phyloP scores from a whole-genome alignment of 2,888 invertebrate genomes.

The Calliphora vomitoria region DNA sequence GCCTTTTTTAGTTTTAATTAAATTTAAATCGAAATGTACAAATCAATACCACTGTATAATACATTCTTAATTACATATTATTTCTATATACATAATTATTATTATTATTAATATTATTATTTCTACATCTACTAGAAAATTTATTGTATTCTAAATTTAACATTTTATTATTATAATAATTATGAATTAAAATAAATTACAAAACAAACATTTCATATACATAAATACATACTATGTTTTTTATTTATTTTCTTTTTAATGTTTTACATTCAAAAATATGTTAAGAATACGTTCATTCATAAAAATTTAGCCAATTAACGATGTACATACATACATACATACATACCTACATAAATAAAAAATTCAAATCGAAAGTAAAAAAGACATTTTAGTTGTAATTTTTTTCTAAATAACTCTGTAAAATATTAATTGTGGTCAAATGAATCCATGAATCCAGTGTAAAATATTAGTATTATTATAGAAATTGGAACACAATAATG shows the following conservation, averaged over 20 bases:
- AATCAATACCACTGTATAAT: slow-evolving; percentile 58
- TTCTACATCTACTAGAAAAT: slow-evolving; percentile 51
- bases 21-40: slow-evolving; percentile 66
- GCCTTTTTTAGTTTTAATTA: slow-evolving; percentile 72
- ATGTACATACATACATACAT: not conserved
- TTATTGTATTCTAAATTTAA: slow-evolving; percentile 40
- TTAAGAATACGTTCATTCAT: not conserved
- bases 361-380: not conserved
- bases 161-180: not conserved
- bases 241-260: slow-evolving; percentile 14
- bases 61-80: slow-evolving; percentile 26
- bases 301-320: slow-evolving; percentile 40
- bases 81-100: slow-evolving; percentile 1
- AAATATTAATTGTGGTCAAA: slow-evolving; percentile 1
- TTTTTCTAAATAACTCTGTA: slow-evolving; percentile 27
- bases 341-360: not conserved
- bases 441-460: slow-evolving; percentile 27
- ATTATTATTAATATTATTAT: not conserved
- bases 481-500: slow-evolving; percentile 39
- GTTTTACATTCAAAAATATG: not conserved
- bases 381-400: slow-evolving; percentile 22
- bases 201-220: not conserved
- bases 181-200: slow-evolving; percentile 50
- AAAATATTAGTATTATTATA: slow-evolving; percentile 49
- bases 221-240: not conserved